Evolutionary conservation across 1,140 invertebrate genomes (phyloP).

Genomic region (Drosophila oshimai): DNA sequence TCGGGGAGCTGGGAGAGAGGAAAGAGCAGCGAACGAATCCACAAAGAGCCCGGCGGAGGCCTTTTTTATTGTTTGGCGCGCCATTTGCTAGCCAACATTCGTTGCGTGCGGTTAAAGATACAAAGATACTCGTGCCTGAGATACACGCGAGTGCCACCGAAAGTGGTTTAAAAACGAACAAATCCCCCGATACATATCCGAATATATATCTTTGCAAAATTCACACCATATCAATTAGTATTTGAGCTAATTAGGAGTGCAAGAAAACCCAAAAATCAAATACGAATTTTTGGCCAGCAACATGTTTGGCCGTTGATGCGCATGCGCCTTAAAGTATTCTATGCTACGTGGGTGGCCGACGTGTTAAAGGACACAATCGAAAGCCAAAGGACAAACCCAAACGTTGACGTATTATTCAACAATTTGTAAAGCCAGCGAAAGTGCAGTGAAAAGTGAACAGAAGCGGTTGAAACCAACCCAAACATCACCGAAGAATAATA

Average conservation of each 20-base stretch:
- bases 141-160: conserved; percentile 14
- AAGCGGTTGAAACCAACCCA: background rate
- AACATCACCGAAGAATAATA: conserved; percentile 6
- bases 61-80: conserved; percentile 65
- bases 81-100: conserved; percentile 70
- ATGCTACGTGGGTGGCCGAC: conserved; percentile 65
- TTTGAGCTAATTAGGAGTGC: background rate
- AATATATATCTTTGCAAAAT: conserved; percentile 9
- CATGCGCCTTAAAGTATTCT: conserved; percentile 68
- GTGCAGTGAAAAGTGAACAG: conserved; percentile 9
- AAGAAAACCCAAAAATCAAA: background rate
- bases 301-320: conserved; percentile 61
- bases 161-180: background rate
- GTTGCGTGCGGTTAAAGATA: conserved; percentile 64
- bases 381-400: conserved; percentile 57
- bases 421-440: conserved; percentile 5
- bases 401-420: conserved; percentile 54
- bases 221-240: conserved; percentile 9
- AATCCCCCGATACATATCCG: conserved; percentile 12
- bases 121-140: conserved; percentile 21
- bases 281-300: conserved; percentile 53
- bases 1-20: conserved; percentile 4
- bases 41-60: conserved; percentile 65
- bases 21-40: conserved; percentile 38
- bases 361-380: conserved; percentile 60